Percentiles rank a stretch among this genome's conserved stretches.
phyloP scores from a whole-genome alignment of 2,888 invertebrate species.

The Lysandra coridon region DNA sequence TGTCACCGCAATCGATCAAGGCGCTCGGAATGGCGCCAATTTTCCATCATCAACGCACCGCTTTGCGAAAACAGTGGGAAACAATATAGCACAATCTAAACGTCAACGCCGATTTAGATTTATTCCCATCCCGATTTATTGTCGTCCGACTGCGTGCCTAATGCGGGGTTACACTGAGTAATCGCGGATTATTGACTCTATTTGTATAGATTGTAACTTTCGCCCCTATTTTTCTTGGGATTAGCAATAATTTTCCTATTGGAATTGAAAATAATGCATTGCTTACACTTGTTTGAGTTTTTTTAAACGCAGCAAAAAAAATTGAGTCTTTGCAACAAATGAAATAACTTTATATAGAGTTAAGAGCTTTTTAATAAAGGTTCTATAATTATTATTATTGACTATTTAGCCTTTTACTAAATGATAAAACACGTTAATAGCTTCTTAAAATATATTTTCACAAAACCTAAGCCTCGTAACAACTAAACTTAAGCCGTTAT shows the following conservation, averaged over 20 bases:
- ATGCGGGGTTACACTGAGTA: constrained; percentile 36
- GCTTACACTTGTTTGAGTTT: neutral
- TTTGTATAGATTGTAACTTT: constrained; percentile 36
- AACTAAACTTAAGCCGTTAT: neutral
- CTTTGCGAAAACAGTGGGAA: constrained; percentile 50
- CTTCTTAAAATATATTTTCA: too few species aligned
- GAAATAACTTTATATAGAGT: too few species aligned
- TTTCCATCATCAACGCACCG: constrained; percentile 42
- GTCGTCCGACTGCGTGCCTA: constrained; percentile 38
- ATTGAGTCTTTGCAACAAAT: too few species aligned
- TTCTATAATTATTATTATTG: too few species aligned
- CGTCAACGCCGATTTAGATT: constrained; percentile 71
- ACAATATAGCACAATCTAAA: constrained; percentile 55
- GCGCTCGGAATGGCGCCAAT: constrained; percentile 37
- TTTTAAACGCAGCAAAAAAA: too few species aligned
- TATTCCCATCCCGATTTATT: constrained; percentile 65
- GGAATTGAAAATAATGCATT: neutral
- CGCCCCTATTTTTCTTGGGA: neutral
- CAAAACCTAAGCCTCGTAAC: neutral
- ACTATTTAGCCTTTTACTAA: too few species aligned
- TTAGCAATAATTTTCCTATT: constrained; percentile 7
- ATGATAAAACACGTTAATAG: too few species aligned
- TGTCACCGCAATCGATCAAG: constrained; percentile 13
- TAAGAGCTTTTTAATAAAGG: too few species aligned
- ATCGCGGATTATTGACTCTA: constrained; percentile 39